Conservation (phyloP, 2,888 invertebrate genomes). For the Caenorhabditis virilis region DNA sequence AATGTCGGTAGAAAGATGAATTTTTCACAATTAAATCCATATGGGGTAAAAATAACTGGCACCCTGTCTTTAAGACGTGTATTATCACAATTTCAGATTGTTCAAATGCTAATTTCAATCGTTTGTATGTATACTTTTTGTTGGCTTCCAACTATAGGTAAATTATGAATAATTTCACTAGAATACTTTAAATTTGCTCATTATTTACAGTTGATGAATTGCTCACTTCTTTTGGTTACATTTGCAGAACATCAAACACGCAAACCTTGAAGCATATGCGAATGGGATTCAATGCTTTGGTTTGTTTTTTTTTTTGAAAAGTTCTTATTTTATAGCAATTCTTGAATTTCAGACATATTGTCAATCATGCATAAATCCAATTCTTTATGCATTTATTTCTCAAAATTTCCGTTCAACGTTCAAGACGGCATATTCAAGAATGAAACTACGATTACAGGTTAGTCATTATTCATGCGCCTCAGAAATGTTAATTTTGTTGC, state of each 20-base stretch:
- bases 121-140: slow-evolving; percentile 77
- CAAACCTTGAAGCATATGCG: slow-evolving; percentile 75
- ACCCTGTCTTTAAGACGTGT: no score
- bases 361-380: slow-evolving; percentile 79
- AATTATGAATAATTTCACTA: slow-evolving; percentile 3
- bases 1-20: no score
- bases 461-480: background rate
- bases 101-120: slow-evolving; percentile 79
- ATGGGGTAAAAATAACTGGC: no score
- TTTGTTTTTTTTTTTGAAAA: slow-evolving; percentile 6
- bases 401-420: slow-evolving; percentile 60
- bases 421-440: slow-evolving; percentile 56
- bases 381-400: slow-evolving; percentile 80
- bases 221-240: slow-evolving; percentile 74
- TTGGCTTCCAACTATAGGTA: slow-evolving; percentile 74
- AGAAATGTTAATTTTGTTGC: slow-evolving; percentile 15
- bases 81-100: slow-evolving; percentile 72
- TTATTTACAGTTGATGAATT: slow-evolving; percentile 73
- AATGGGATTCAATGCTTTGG: slow-evolving; percentile 72
- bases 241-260: slow-evolving; percentile 70
- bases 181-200: slow-evolving; percentile 1
- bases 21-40: no score
- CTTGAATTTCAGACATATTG: slow-evolving; percentile 73
- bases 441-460: slow-evolving; percentile 57
- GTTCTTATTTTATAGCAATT: background rate